Percentiles rank a stretch among this genome's conserved stretches.
Evolutionary conservation across 2,113 vertebrate genomes (phyloP).

Genomic region (Gopherus evgoodei): DNA sequence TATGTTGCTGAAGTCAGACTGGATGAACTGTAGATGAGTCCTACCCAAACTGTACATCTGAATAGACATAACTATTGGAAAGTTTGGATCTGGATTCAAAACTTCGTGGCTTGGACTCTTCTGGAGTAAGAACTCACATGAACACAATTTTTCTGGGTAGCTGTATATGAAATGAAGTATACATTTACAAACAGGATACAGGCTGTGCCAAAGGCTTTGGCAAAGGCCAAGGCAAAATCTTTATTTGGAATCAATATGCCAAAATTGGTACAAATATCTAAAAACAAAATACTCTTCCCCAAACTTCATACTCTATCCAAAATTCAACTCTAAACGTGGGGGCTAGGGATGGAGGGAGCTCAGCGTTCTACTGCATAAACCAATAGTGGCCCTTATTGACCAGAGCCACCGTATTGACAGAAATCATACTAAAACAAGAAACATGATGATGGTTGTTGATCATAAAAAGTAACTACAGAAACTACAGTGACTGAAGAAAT

Average conservation of each 20-base stretch:
- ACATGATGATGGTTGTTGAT: accelerated
- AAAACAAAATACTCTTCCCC: neutral
- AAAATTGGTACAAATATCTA: neutral
- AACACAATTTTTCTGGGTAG: neutral
- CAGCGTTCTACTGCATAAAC: neutral
- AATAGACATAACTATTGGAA: neutral
- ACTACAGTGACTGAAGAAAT: neutral
- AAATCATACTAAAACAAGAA: neutral
- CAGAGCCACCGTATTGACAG: neutral
- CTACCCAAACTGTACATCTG: neutral
- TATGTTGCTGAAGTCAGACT: neutral
- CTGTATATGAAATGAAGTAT: neutral
- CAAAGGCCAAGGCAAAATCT: neutral
- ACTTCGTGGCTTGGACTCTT: neutral
- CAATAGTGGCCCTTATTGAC: neutral
- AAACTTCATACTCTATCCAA: accelerated
- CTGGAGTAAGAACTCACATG: neutral
- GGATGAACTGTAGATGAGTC: neutral
- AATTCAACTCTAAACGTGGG: too few species aligned
- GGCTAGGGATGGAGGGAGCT: neutral
- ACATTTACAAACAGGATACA: neutral
- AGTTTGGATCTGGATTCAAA: neutral
- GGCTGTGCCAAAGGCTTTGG: neutral
- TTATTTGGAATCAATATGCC: neutral
- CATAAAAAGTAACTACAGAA: neutral